These are phyloP conservation scores for Tangara arthus DNA, from an alignment of 2,797 vertebrate genomes.

Conservation along the genomic window DNA sequence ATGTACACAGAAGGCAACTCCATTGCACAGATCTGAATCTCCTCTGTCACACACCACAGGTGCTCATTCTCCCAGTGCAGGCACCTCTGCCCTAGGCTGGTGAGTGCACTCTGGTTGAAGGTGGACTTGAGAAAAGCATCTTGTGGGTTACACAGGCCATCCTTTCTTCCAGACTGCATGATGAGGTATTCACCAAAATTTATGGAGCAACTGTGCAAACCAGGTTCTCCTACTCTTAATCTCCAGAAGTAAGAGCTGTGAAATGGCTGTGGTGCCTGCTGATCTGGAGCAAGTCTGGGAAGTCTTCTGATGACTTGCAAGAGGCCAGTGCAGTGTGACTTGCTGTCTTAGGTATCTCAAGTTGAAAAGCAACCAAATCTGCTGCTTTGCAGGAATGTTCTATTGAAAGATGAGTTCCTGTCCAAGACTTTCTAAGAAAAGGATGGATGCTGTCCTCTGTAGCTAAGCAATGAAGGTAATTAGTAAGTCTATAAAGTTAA, in stretches of 20 bases:
- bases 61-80: not conserved
- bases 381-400: not conserved
- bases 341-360: not conserved
- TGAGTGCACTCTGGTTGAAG: not conserved
- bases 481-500: not conserved
- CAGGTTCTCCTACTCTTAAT: not conserved
- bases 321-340: not conserved
- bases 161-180: not conserved
- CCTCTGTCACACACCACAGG: not conserved
- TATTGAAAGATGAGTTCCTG: not conserved
- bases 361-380: not conserved
- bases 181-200: not conserved
- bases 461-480: not conserved
- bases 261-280: not conserved
- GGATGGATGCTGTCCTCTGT: not conserved
- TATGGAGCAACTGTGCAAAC: not conserved
- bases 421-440: not conserved
- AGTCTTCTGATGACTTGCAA: not conserved
- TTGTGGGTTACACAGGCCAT: not conserved
- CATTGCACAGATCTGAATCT: not conserved
- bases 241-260: not conserved
- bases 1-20: not conserved
- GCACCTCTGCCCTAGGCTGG: accelerated
- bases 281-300: not conserved
- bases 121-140: not conserved